phyloP scores from a whole-genome alignment of 2,797 vertebrate species.

The Tragelaphus oryx region DNA sequence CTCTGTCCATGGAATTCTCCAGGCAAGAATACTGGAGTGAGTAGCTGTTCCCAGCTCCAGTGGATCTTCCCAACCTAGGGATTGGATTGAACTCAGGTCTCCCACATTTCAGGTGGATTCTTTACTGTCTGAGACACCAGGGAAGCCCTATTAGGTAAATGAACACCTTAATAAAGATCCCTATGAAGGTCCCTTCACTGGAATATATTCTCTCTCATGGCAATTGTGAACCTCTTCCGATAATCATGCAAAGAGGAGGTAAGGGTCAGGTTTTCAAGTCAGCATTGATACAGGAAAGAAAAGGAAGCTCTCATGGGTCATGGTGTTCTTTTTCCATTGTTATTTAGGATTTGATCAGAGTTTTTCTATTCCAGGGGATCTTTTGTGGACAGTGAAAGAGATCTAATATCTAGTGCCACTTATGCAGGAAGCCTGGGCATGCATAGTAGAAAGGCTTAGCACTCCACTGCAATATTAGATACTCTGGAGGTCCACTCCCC shows the following conservation, averaged over 20 bases:
- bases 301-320: background rate
- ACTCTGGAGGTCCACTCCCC: background rate
- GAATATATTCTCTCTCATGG: background rate
- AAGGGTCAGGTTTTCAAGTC: background rate
- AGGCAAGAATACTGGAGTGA: background rate
- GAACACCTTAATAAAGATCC: background rate
- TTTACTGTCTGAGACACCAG: background rate
- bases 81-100: background rate
- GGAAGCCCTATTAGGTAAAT: background rate
- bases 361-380: background rate
- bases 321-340: background rate
- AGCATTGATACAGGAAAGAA: background rate
- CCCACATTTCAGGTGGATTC: background rate
- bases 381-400: background rate
- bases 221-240: background rate
- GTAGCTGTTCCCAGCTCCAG: background rate
- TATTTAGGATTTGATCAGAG: background rate
- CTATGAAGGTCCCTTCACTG: background rate
- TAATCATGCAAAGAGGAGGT: background rate
- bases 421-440: background rate
- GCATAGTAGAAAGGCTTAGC: background rate
- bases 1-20: background rate
- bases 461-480: background rate
- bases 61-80: background rate
- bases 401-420: background rate